These are phyloP conservation scores for Trissolcus basalis DNA, from an alignment of 1,140 invertebrate species.

Conservation along the genomic window DNA sequence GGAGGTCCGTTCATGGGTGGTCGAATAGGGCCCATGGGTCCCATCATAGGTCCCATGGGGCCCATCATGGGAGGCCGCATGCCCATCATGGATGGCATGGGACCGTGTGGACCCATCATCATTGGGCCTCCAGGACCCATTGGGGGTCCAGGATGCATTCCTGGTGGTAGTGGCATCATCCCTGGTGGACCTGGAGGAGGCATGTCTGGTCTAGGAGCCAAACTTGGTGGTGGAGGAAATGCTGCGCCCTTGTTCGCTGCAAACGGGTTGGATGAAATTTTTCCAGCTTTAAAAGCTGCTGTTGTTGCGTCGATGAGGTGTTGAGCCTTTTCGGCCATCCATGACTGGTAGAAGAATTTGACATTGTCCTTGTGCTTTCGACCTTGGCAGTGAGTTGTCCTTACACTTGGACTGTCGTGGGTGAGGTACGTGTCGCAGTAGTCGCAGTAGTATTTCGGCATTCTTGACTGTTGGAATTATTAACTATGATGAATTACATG, in stretches of 20 bases:
- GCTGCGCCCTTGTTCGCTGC: constrained; percentile 82
- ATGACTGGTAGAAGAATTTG: constrained; percentile 99
- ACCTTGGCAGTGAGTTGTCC: constrained; percentile 99
- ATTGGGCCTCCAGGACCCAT: constrained; percentile 81
- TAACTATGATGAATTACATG: too few species aligned
- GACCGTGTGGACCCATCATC: constrained; percentile 82
- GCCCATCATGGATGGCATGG: constrained; percentile 82
- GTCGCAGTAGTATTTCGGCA: constrained; percentile 99
- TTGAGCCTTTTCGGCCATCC: constrained; percentile 99
- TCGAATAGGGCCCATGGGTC: constrained; percentile 80
- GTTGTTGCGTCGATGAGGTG: constrained; percentile 99
- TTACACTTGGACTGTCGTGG: constrained; percentile 98
- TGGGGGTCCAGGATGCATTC: constrained; percentile 75
- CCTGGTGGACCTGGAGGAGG: constrained; percentile 81
- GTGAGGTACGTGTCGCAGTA: constrained; percentile 99
- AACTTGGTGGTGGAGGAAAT: constrained; percentile 83
- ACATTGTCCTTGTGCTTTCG: constrained; percentile 99
- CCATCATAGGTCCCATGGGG: constrained; percentile 84
- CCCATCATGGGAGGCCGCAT: constrained; percentile 87
- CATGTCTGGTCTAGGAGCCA: constrained; percentile 76
- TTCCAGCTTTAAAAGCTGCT: constrained; percentile 95
- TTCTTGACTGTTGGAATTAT: constrained; percentile 62
- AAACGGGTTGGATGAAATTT: constrained; percentile 94
- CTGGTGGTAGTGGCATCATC: constrained; percentile 82
- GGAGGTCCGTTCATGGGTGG: constrained; percentile 80